Conservation (phyloP, 2,113 vertebrate genomes). For the Paraplagusia blochii region DNA sequence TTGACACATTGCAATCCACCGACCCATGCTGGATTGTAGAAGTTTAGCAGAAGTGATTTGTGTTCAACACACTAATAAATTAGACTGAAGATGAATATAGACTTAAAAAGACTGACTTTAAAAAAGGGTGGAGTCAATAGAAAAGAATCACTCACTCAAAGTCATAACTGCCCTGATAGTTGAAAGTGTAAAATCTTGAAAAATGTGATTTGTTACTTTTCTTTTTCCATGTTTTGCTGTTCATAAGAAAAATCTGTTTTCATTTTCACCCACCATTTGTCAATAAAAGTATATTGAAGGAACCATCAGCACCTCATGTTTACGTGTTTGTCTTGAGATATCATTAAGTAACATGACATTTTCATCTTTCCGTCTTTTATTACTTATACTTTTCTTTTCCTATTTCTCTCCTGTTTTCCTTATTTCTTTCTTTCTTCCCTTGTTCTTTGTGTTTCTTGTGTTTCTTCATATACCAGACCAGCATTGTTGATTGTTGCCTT, state of each 20-base stretch:
- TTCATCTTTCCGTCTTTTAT: neutral
- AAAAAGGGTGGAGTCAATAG: no score
- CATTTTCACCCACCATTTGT: constrained; percentile 20
- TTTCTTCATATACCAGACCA: no score
- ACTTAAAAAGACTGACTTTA: no score
- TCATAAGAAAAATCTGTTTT: constrained; percentile 15
- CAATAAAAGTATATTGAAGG: constrained; percentile 59
- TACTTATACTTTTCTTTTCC: neutral
- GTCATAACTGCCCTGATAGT: no score
- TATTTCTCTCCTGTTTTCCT: neutral
- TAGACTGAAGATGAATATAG: no score
- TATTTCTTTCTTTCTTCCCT: neutral
- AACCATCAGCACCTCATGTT: constrained; percentile 21
- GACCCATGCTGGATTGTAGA: no score
- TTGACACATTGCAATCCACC: no score
- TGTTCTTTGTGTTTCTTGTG: no score
- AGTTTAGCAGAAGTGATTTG: no score
- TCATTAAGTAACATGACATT: constrained; percentile 5
- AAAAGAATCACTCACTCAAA: no score
- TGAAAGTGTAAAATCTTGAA: neutral
- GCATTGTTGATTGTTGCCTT: no score
- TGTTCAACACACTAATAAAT: no score
- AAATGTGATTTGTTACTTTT: constrained; percentile 1
- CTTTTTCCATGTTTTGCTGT: constrained; percentile 11
- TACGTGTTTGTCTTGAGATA: constrained; percentile 25